Evolutionary conservation across 2,113 vertebrate species (phyloP), one percentile per base, ranked within the genome.

Genomic region (Marmota monax): DNA sequence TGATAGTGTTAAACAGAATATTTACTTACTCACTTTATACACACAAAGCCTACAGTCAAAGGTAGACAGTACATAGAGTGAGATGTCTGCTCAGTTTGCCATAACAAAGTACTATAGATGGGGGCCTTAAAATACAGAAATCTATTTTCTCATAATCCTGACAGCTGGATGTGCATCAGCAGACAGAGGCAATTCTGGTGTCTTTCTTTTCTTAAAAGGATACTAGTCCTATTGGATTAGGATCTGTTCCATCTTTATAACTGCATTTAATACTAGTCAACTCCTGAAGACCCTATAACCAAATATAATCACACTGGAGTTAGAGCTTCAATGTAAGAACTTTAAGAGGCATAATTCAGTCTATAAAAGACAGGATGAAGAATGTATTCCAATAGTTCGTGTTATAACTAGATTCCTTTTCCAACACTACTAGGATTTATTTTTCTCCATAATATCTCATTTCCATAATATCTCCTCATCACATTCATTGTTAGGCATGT

Each of bases 51-150:
- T 4, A 32, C 1, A 34, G 2, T 51, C 29, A 78, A 51, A 48
- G 48, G 2, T n/a, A 45, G 4, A 78, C 17, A 8, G 48, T 90
- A n/a, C 1, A 18, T 8, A 25, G 12, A n/a, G 20, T 42, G 4
- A 39, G 9, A 20, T 20, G 10, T 23, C 22, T 63, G 9, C 6
- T 51, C 56, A 32, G 72, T 27, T 53, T 17, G 34, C 34, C 32
- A n/a, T 56, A 5, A 25, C 0, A 53, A 32, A 53, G 20, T 14
- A 39, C 13, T 7, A 32, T 42, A 65, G 12, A 39, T 0, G 29
- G 39, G 18, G 25, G 5, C 2, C 51, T 10, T 29, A 29, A 48
- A n/a, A 0, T 0, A 51, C 8, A n/a, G 0, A 51, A 48, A 63
- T 29, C 12, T 61, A n/a, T 74, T 63, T 83, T 73, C 53, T 84